Evolutionary conservation across 2,113 vertebrate genomes (phyloP).

Genomic region (Lepus americanus): DNA sequence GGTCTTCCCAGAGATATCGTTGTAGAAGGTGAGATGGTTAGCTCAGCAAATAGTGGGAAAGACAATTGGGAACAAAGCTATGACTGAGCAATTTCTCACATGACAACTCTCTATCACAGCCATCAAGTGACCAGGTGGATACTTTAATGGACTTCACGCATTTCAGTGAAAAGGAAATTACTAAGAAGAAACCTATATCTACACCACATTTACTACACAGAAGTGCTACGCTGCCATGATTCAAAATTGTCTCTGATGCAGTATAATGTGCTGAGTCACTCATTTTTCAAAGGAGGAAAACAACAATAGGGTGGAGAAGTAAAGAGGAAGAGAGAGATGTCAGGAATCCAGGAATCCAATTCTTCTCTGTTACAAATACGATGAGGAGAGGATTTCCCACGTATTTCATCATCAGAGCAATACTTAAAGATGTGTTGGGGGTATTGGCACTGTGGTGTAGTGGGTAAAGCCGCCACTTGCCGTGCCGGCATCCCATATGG

Average conservation of each 20-base stretch:
- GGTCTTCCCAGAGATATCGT: background rate
- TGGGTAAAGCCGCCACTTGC: too few relatives aligned
- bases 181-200: background rate
- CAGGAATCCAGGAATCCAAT: slow-evolving; percentile 4
- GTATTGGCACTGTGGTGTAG: too few relatives aligned
- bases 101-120: background rate
- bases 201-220: background rate
- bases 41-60: background rate
- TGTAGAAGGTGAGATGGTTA: background rate
- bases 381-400: background rate
- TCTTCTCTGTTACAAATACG: background rate
- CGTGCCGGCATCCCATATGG: too few relatives aligned
- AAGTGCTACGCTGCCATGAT: background rate
- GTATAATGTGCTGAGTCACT: background rate
- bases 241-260: background rate
- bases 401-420: background rate
- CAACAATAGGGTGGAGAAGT: background rate
- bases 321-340: background rate
- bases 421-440: background rate
- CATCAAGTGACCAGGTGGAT: background rate
- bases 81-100: background rate
- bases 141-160: background rate
- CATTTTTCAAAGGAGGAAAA: background rate
- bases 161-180: background rate
- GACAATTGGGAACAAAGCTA: background rate